Evolutionary conservation across 2,888 invertebrate species (phyloP).

Genomic region (Melanophora roralis): DNA sequence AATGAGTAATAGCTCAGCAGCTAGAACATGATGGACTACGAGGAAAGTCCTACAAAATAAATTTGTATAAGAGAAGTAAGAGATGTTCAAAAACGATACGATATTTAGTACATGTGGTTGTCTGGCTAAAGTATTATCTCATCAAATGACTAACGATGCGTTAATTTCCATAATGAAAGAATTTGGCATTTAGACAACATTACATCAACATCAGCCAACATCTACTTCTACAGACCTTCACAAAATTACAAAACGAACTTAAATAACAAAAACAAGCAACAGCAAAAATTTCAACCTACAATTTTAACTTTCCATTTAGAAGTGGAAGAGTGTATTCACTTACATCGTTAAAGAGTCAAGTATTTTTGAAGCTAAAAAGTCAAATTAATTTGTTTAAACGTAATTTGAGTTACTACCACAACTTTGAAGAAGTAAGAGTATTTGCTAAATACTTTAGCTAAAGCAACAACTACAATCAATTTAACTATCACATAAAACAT

Average conservation of each 20-base stretch:
- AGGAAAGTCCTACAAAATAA: slow-evolving; percentile 19
- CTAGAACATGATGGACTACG: slow-evolving; percentile 36
- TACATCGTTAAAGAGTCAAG: slow-evolving; percentile 18
- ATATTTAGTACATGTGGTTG: slow-evolving; percentile 64
- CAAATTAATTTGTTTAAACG: slow-evolving; percentile 65
- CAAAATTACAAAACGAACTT: too few species aligned
- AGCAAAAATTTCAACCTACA: slow-evolving; percentile 5
- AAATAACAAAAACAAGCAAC: background rate
- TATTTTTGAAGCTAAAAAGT: slow-evolving; percentile 58
- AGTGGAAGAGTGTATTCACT: background rate
- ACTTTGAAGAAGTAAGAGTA: background rate
- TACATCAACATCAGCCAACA: slow-evolving; percentile 40
- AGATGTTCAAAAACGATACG: slow-evolving; percentile 25
- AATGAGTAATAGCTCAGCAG: slow-evolving; percentile 45
- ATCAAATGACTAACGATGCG: slow-evolving; percentile 72
- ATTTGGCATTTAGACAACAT: slow-evolving; percentile 57
- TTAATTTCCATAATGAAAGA: slow-evolving; percentile 71
- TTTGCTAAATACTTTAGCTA: slow-evolving; percentile 35
- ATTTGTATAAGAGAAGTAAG: slow-evolving; percentile 4
- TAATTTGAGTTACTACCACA: slow-evolving; percentile 51
- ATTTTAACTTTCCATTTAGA: background rate
- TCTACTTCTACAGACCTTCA: slow-evolving; percentile 4
- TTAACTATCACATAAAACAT: background rate
- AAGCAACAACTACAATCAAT: slow-evolving; percentile 23
- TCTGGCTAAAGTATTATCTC: slow-evolving; percentile 69